A percentile compares a stretch with the other conserved stretches of the same genome.
Evolutionary conservation across 2,113 vertebrate genomes (phyloP).

Genomic region (Epinephelus moara): DNA sequence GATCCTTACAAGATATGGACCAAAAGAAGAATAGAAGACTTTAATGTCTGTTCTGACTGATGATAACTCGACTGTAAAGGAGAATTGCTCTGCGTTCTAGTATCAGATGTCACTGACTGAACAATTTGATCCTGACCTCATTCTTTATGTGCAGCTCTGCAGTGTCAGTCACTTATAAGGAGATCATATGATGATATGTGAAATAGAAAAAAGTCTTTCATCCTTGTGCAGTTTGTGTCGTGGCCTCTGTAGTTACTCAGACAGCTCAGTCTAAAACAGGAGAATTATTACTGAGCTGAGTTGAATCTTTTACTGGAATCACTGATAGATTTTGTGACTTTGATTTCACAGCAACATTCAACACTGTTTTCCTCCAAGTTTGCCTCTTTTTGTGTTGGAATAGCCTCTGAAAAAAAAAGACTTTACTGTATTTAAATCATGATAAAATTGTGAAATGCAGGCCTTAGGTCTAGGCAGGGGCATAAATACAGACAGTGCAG

Average conservation of each 20-base stretch:
- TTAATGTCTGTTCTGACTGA: neutral
- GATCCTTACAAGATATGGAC: no score
- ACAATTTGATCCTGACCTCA: neutral
- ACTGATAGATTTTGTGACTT: no score
- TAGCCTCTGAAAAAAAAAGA: neutral
- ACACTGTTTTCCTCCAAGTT: neutral
- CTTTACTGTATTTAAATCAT: neutral
- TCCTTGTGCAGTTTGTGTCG: neutral
- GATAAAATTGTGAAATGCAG: neutral
- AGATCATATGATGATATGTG: neutral
- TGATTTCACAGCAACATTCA: neutral
- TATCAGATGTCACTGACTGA: neutral
- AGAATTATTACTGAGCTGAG: neutral
- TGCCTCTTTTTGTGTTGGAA: neutral
- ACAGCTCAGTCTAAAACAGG: neutral
- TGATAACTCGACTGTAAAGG: neutral
- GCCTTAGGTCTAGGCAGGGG: no score
- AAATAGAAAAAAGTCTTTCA: neutral
- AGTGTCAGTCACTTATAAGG: neutral
- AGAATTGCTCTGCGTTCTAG: neutral
- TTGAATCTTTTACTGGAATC: neutral
- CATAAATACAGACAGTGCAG: no score
- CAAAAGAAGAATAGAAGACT: no score
- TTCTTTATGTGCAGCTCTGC: neutral
- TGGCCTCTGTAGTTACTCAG: neutral